These are phyloP conservation scores for Mesocentrotus franciscanus DNA, from an alignment of 53 echinoderm and acorn worm genomes.

Conservation along the genomic window DNA sequence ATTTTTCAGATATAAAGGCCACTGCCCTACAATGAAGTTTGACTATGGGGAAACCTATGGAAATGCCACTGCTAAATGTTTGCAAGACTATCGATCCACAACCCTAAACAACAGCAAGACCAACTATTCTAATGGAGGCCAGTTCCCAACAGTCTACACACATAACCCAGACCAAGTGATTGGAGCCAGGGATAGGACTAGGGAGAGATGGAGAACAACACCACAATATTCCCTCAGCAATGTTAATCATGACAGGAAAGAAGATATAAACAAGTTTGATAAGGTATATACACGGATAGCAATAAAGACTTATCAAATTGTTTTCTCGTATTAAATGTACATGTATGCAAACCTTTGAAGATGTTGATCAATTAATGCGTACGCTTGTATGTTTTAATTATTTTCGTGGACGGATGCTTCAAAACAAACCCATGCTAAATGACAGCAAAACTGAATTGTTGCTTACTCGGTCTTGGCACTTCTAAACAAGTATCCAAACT, in stretches of 20 bases:
- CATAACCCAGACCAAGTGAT: conserved; percentile 98
- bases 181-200: conserved; percentile 89
- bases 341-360: too few species aligned
- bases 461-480: too few species aligned
- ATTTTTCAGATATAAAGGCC: conserved; percentile 91
- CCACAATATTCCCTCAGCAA: conserved; percentile 89
- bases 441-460: too few species aligned
- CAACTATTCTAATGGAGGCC: conserved; percentile 87
- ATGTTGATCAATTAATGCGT: too few species aligned
- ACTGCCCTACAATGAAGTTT: conserved; percentile 96
- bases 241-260: conserved; percentile 93
- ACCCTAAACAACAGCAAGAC: conserved; percentile 93
- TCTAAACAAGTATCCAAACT: too few species aligned
- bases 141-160: conserved; percentile 97
- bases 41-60: conserved; percentile 98
- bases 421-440: too few species aligned
- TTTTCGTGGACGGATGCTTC: too few species aligned
- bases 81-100: conserved; percentile 93
- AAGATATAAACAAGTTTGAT: conserved; percentile 91
- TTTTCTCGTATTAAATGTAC: not conserved
- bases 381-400: too few species aligned
- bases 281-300: conserved; percentile 65
- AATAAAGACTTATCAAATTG: not conserved
- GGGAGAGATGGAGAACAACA: conserved; percentile 88
- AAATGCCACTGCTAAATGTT: conserved; percentile 94